phyloP scores from a whole-genome alignment of 2,888 invertebrate species.

The Zaprionus lineosus region DNA sequence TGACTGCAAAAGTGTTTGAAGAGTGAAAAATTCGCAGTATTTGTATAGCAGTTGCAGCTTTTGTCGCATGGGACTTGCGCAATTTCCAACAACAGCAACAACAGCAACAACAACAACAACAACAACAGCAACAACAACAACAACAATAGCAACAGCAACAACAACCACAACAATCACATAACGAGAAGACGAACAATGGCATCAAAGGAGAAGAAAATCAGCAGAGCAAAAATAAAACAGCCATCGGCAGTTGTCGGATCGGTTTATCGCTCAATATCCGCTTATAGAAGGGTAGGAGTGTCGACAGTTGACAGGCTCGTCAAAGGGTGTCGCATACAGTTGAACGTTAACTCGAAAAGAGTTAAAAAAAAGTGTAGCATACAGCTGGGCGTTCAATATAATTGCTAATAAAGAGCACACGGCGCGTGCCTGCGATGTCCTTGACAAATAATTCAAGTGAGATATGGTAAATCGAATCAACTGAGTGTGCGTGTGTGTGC shows the following conservation, averaged over 20 bases:
- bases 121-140: constrained; percentile 17
- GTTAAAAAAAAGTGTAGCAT: constrained; percentile 16
- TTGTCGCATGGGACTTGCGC: constrained; percentile 51
- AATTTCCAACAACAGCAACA: constrained; percentile 31
- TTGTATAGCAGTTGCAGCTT: constrained; percentile 38
- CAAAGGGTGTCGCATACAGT: constrained; percentile 4
- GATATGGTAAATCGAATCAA: constrained; percentile 43
- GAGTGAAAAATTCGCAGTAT: constrained; percentile 15
- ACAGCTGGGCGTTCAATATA: constrained; percentile 15
- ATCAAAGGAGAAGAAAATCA: background rate
- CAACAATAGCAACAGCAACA: constrained; percentile 18
- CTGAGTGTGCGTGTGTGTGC: background rate
- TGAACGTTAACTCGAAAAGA: background rate
- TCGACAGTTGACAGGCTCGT: constrained; percentile 2
- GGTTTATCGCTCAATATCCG: constrained; percentile 26
- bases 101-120: background rate
- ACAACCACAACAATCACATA: background rate
- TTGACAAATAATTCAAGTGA: constrained; percentile 26
- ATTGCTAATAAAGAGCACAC: constrained; percentile 43
- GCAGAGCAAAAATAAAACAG: constrained; percentile 3
- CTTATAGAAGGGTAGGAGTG: constrained; percentile 9
- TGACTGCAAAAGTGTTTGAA: constrained; percentile 5
- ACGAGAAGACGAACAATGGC: too few relatives aligned
- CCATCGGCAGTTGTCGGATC: constrained; percentile 19
- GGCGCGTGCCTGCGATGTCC: constrained; percentile 3